Evolutionary conservation across 2,797 vertebrate genomes (phyloP), one percentile per base, ranked within the genome.

Genomic region (Acanthis flammea): DNA sequence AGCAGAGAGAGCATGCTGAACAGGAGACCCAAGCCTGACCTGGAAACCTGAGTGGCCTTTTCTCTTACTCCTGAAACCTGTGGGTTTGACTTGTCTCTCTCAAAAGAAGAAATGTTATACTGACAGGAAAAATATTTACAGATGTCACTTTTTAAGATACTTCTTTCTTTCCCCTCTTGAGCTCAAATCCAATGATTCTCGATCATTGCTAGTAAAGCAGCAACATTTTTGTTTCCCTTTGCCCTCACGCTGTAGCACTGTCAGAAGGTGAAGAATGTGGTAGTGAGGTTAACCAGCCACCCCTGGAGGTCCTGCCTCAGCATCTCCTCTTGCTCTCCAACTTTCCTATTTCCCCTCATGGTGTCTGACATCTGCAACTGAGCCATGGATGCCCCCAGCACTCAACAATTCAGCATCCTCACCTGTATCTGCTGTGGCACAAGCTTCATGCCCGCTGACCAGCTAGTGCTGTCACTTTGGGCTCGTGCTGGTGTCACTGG

Each of bases 81-180:
- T 23, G 57, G 50, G 61, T 74, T 67, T 94, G 67, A 90, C 23
- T 42, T 92, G 94, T 91, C 42, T 72, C n/a, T 87, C 51, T 93
- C 85, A 53, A 71, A 93, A 92, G 41, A 66, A 62, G 61, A 94
- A 96, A 92, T 18, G 19, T 79, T 90, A 63, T 41, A 25, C 37
- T 85, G 41, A 62, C 62, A 42, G 16, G 45, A 58, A 91, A 71
- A 84, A 77, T 21, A 83, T 66, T 73, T 60, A 74, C 31, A 74
- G 22, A 63, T 47, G 31, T 51, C 33, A 50, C 31, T 73, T 74
- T 44, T 65, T n/a, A 86, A 73, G 50, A 41, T 12, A 60, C 6
- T 48, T 80, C 54, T 54, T 19, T 74, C 55, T 84, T 60, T 68
- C 21, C 2, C 6, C 2, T 55, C 71, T 71, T 0, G 0, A 67